Conservation (phyloP, 1,140 invertebrate species). For the Cotesia vestalis region DNA sequence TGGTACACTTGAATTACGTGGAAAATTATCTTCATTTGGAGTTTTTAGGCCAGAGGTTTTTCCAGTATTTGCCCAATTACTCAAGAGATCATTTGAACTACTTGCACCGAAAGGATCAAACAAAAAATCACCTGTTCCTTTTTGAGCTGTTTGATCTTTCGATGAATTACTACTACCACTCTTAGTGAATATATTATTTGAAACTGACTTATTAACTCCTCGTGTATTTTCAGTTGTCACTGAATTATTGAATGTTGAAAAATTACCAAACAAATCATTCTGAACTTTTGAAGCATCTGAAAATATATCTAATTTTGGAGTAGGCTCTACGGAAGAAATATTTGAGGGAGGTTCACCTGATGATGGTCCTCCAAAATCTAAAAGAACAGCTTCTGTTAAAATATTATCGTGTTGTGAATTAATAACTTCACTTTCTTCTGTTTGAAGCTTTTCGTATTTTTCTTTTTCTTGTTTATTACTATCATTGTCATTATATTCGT, state of each 20-base stretch:
- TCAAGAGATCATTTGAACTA: slow-evolving; percentile 49
- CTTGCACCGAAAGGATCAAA: slow-evolving; percentile 57
- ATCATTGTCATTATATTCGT: slow-evolving; percentile 31
- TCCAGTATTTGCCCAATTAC: slow-evolving; percentile 47
- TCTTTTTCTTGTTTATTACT: too few relatives aligned
- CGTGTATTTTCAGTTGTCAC: slow-evolving; percentile 43
- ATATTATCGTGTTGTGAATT: slow-evolving; percentile 26
- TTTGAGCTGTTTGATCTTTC: slow-evolving; percentile 32
- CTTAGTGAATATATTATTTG: slow-evolving; percentile 50
- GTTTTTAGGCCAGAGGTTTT: slow-evolving; percentile 38
- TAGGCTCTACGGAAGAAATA: slow-evolving; percentile 31
- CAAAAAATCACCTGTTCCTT: slow-evolving; percentile 45
- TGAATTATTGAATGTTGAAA: slow-evolving; percentile 57
- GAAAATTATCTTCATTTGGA: slow-evolving; percentile 62
- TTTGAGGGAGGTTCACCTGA: slow-evolving; percentile 28
- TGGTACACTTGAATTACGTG: slow-evolving; percentile 70
- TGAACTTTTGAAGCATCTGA: slow-evolving; percentile 52
- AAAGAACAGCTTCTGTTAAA: slow-evolving; percentile 61
- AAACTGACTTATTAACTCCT: slow-evolving; percentile 36
- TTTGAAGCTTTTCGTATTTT: slow-evolving; percentile 14
- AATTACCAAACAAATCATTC: slow-evolving; percentile 71
- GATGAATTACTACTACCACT: slow-evolving; percentile 35
- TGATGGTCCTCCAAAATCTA: slow-evolving; percentile 59
- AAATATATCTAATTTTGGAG: slow-evolving; percentile 56
- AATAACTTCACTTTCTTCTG: slow-evolving; percentile 15